Evolutionary conservation across 2,888 invertebrate genomes (phyloP).

Genomic region (Habroteleia sp.): DNA sequence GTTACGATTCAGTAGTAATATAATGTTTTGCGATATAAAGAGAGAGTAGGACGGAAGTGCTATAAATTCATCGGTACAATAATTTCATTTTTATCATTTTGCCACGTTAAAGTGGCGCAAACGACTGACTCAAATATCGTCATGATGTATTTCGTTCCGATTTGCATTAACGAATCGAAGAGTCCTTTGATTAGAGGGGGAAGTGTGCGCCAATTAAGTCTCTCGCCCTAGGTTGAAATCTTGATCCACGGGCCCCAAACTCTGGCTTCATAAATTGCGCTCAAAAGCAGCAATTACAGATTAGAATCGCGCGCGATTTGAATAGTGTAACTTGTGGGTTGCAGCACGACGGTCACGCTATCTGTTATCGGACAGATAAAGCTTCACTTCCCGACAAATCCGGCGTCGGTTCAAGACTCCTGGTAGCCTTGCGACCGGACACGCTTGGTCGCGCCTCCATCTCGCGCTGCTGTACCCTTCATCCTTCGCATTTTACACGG

Average conservation of each 20-base stretch:
- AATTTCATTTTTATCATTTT: too few species aligned
- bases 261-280: constrained; percentile 46
- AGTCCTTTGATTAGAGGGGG: constrained; percentile 24
- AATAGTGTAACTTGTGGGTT: constrained; percentile 32
- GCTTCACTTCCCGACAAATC: constrained; percentile 38
- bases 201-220: constrained; percentile 32
- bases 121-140: too few species aligned
- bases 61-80: too few species aligned
- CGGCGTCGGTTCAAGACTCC: constrained; percentile 46
- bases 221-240: constrained; percentile 32
- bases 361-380: constrained; percentile 54
- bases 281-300: constrained; percentile 50
- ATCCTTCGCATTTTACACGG: constrained; percentile 54
- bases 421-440: constrained; percentile 58
- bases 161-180: constrained; percentile 13
- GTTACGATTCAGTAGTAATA: too few species aligned
- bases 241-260: constrained; percentile 16
- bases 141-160: not conserved
- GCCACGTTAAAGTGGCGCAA: too few species aligned
- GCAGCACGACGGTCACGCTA: constrained; percentile 38
- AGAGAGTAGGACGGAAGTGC: too few species aligned
- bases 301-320: constrained; percentile 41
- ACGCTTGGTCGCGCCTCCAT: constrained; percentile 59
- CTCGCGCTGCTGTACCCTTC: constrained; percentile 55
- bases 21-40: too few species aligned